Evolutionary conservation across 2,113 vertebrate genomes (phyloP), one percentile per base, ranked within the genome.

Genomic region (Apodemus sylvaticus): DNA sequence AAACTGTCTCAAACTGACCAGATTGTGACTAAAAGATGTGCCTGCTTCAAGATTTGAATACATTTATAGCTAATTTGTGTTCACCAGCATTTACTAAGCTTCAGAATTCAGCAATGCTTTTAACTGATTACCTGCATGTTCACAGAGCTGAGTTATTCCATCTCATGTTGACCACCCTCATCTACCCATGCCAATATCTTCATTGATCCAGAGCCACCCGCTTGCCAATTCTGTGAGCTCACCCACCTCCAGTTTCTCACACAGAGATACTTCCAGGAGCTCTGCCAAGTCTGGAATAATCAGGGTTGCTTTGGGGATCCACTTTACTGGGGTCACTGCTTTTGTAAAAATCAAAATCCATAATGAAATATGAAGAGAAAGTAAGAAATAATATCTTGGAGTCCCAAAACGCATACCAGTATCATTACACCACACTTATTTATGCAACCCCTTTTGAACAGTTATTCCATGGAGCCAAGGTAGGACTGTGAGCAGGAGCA

Each of bases 1-100:
- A 94, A 97, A 9, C 36, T 98, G 96, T 88, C 96, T 97, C 95
- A 17, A 79, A 58, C 42, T 94, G 94, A 88, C 85, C 64, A 94
- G 64, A 96, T 97, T 97, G 87, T 87, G 90, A 97, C 89, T 96
- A 93, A 90, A 98, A 98, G 97, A 85, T 96, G 93, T 97, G 95
- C 70, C 91, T 95, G 36, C 20, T 39, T n/a, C 31, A 48, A 92
- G 39, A 42, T 96, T 90, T 64, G 71, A 78, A 39, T 96, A 36
- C 66, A 97, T 97, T 0, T 0, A 81, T 82, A 71, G 77, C 39
- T 42, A 81, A 87, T 48, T n/a, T 89, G 95, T 96, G 94, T 96
- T 90, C 64, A 22, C 90, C 0, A 0, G 95, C 66, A 94, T 96
- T 98, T 97, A 88, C 92, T 92, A 58, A 92, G 36, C 90, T 89